A percentile compares a stretch with the other conserved stretches of the same genome.
These are phyloP conservation scores for Zeugodacus cucurbitae DNA, from an alignment of 1,140 invertebrate genomes.

Conservation along the genomic window DNA sequence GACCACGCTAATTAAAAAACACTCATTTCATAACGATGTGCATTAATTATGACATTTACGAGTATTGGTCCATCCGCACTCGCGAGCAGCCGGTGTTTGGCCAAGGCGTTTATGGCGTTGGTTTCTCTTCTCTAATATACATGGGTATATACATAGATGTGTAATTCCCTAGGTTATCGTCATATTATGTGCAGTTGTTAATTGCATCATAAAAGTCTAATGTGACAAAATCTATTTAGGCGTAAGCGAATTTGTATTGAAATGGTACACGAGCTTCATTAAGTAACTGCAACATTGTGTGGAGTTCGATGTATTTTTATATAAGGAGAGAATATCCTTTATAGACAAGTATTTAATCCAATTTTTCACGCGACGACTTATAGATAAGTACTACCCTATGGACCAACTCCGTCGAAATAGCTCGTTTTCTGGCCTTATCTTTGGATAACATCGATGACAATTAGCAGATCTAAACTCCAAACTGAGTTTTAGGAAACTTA, in stretches of 20 bases:
- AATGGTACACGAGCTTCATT: not conserved
- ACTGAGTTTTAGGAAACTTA: no score
- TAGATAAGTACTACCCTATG: no score
- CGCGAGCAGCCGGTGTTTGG: not conserved
- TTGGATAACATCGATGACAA: no score
- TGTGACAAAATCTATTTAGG: constrained; percentile 26
- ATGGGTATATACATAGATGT: no score
- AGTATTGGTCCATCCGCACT: not conserved
- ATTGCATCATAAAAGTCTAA: constrained; percentile 5
- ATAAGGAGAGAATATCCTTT: no score
- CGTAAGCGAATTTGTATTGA: not conserved
- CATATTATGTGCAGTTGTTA: not conserved
- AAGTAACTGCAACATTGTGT: not conserved
- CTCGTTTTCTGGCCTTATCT: no score
- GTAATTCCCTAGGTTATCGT: not conserved
- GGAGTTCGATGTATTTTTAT: no score
- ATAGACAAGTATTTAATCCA: no score
- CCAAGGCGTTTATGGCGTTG: not conserved
- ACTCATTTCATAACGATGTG: constrained; percentile 11
- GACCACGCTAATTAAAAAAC: constrained; percentile 12
- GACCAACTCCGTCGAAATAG: no score
- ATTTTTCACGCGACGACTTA: no score
- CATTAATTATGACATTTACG: constrained; percentile 29
- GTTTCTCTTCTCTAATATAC: not conserved
- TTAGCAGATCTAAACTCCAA: no score